These are phyloP conservation scores for Blastobasis lacticolella DNA, from an alignment of 2,888 invertebrate species.

Conservation along the genomic window DNA sequence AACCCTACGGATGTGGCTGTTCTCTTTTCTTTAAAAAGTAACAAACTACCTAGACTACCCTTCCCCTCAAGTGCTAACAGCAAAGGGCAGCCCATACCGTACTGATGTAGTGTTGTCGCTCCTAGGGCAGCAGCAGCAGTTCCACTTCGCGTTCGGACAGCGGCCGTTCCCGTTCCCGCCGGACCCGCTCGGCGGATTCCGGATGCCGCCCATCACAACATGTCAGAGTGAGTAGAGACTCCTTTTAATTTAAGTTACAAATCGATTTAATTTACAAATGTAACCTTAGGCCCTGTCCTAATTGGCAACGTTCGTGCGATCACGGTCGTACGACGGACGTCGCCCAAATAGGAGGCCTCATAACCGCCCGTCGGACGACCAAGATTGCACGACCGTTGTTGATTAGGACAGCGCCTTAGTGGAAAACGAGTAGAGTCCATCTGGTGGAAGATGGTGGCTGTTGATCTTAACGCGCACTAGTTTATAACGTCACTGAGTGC, in stretches of 20 bases:
- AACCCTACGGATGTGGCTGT: no score
- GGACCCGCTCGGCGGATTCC: slow-evolving; percentile 89
- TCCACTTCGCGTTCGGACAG: slow-evolving; percentile 93
- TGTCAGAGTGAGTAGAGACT: slow-evolving; percentile 87
- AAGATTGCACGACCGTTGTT: not conserved
- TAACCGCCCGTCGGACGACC: not conserved
- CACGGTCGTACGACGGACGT: no score
- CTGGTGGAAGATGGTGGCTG: no score
- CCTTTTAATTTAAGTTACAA: slow-evolving; percentile 4
- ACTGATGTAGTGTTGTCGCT: slow-evolving; percentile 88
- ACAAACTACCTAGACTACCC: not conserved
- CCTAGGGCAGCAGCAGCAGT: slow-evolving; percentile 96
- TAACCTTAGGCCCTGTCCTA: not conserved
- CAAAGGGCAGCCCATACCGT: slow-evolving; percentile 64
- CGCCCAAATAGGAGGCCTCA: not conserved
- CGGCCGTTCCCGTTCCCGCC: slow-evolving; percentile 91
- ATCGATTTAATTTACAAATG: not conserved
- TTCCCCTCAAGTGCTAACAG: slow-evolving; percentile 18
- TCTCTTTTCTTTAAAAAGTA: no score
- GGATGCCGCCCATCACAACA: slow-evolving; percentile 92
- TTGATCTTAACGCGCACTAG: no score
- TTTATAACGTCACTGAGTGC: no score
- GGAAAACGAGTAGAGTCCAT: no score
- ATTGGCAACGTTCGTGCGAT: no score
- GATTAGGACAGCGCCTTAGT: no score